phyloP scores from a whole-genome alignment of 2,888 invertebrate species.

The Druceiella hillmani region DNA sequence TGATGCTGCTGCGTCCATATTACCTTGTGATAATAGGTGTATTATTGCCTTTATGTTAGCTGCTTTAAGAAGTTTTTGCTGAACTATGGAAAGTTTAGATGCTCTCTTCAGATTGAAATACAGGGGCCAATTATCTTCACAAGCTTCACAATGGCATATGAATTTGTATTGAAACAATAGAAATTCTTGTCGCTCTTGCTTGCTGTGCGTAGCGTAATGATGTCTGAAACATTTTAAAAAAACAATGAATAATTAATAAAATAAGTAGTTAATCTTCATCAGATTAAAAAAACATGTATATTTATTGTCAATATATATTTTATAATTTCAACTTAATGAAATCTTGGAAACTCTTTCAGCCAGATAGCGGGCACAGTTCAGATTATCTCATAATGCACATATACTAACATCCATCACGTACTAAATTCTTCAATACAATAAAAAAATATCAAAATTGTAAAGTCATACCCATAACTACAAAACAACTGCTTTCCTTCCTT shows the following conservation, averaged over 20 bases:
- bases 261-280: neutral
- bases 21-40: constrained; percentile 43
- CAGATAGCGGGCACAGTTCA: too few relatives aligned
- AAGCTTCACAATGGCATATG: constrained; percentile 70
- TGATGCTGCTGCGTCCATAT: constrained; percentile 35
- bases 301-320: too few relatives aligned
- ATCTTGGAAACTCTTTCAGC: too few relatives aligned
- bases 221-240: constrained; percentile 41
- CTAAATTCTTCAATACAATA: too few relatives aligned
- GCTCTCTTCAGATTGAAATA: constrained; percentile 40
- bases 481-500: constrained; percentile 65
- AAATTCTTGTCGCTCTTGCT: constrained; percentile 48
- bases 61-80: constrained; percentile 29
- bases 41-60: constrained; percentile 31
- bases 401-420: too few relatives aligned
- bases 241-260: constrained; percentile 4
- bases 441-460: too few relatives aligned
- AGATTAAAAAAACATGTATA: constrained; percentile 4
- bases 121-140: constrained; percentile 63
- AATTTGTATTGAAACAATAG: constrained; percentile 76
- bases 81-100: constrained; percentile 29
- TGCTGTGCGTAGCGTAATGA: constrained; percentile 64
- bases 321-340: neutral
- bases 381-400: too few relatives aligned
- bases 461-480: constrained; percentile 79